A percentile compares a stretch with the other conserved stretches of the same genome.
Evolutionary conservation across 2,888 invertebrate genomes (phyloP).

Genomic region (Polyploca ridens): DNA sequence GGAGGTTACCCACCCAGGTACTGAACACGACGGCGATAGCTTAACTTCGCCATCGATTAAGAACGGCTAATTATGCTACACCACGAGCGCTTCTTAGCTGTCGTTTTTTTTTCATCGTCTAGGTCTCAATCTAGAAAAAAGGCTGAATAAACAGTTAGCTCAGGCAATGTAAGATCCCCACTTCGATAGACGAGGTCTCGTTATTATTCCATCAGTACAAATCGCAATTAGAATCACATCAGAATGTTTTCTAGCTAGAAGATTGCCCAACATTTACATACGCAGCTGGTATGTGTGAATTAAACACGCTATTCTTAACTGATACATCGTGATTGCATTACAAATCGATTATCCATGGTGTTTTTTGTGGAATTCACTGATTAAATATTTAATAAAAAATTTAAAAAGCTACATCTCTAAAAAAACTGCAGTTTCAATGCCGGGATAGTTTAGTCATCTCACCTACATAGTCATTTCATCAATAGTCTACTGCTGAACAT

Average conservation of each 20-base stretch:
- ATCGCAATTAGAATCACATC: conserved; percentile 2
- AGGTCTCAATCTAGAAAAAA: too few relatives aligned
- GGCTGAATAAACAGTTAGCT: too few relatives aligned
- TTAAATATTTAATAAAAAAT: neutral
- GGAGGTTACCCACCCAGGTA: too few relatives aligned
- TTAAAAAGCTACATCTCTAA: neutral
- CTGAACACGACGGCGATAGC: too few relatives aligned
- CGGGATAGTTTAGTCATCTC: too few relatives aligned
- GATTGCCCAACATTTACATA: conserved; percentile 1
- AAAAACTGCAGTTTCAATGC: neutral
- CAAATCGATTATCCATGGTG: neutral
- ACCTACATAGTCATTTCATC: too few relatives aligned
- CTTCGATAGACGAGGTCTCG: neutral
- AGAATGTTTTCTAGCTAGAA: neutral
- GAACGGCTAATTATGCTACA: too few relatives aligned
- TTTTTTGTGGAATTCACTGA: too few relatives aligned
- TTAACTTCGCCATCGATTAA: neutral
- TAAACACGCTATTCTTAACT: neutral
- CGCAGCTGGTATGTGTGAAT: neutral
- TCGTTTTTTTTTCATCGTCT: too few relatives aligned
- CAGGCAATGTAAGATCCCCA: neutral
- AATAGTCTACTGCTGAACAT: too few relatives aligned
- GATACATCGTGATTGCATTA: neutral
- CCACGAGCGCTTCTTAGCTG: too few relatives aligned
- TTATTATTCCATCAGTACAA: neutral